Evolutionary conservation across 2,797 vertebrate genomes (phyloP).

Genomic region (Sphaeramia orbicularis): DNA sequence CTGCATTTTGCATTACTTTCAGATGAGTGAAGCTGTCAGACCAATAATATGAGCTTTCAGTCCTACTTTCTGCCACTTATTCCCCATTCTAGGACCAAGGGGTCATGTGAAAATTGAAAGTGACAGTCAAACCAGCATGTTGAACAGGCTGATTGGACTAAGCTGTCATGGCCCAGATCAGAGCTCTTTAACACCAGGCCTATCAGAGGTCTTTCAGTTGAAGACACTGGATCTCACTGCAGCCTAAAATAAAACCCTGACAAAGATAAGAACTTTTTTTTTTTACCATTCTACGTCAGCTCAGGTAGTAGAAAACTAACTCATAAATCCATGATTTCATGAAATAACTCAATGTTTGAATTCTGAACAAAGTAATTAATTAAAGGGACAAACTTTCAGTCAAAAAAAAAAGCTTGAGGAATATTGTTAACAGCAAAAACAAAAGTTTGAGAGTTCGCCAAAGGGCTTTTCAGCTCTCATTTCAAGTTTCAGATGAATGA

Average conservation of each 20-base stretch:
- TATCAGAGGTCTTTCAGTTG: conserved; percentile 67
- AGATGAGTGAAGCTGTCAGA: conserved; percentile 99
- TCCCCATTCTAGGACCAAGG: conserved; percentile 93
- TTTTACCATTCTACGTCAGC: background rate
- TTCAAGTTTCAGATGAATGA: conserved; percentile 59
- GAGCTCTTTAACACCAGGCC: conserved; percentile 85
- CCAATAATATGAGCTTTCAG: conserved; percentile 98
- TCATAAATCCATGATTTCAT: background rate
- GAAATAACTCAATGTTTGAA: background rate
- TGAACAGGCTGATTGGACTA: conserved; percentile 93
- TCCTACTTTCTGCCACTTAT: conserved; percentile 95
- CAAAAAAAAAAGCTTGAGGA: conserved; percentile 21
- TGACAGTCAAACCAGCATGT: conserved; percentile 96
- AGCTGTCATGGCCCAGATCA: conserved; percentile 87
- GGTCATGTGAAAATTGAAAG: conserved; percentile 99
- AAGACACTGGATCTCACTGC: conserved; percentile 49
- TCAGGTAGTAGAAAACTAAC: background rate
- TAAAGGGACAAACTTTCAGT: conserved; percentile 34
- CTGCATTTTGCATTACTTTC: conserved; percentile 99
- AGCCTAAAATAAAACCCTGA: conserved; percentile 20
- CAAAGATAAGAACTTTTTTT: conserved; percentile 11
- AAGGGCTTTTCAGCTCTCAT: conserved; percentile 33
- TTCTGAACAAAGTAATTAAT: conserved; percentile 23
- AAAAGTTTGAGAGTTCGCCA: conserved; percentile 43
- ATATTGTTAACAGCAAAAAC: conserved; percentile 26